Conservation (phyloP, 2,797 vertebrate genomes). For the Sarcophilus harrisii region DNA sequence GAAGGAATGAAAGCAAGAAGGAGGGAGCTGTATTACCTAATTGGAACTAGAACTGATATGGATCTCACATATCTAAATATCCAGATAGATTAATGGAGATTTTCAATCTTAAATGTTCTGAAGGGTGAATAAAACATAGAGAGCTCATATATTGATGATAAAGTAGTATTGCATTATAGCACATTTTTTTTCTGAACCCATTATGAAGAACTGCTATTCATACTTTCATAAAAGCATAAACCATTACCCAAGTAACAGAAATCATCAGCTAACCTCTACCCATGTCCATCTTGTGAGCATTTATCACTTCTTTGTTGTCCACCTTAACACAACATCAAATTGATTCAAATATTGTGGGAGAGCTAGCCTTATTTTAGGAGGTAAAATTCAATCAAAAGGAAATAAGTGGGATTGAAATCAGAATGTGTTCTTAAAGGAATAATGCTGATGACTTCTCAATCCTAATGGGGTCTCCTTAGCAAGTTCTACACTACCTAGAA, state of each 20-base stretch:
- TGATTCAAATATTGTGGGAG: conserved; percentile 13
- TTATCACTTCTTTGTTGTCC: not conserved
- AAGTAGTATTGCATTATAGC: too few species aligned
- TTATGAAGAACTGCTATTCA: too few species aligned
- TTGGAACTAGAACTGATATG: not conserved
- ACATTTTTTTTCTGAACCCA: too few species aligned
- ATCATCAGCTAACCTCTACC: not conserved
- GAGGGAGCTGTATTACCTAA: too few species aligned
- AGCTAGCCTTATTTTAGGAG: not conserved
- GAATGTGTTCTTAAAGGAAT: not conserved
- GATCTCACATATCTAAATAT: too few species aligned
- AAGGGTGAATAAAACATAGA: too few species aligned
- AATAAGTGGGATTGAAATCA: not conserved
- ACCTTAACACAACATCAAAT: not conserved
- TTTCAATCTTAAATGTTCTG: too few species aligned
- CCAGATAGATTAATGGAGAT: too few species aligned
- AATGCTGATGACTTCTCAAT: not conserved
- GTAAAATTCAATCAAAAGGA: not conserved
- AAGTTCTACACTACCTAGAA: not conserved
- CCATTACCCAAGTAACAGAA: not conserved
- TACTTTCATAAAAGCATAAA: not conserved
- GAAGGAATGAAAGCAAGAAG: too few species aligned
- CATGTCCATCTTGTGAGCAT: not conserved
- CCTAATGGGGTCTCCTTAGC: not conserved
- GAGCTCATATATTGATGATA: too few species aligned